Conservation (phyloP, 2,113 vertebrate genomes). For the Cricetomys ansorgei region DNA sequence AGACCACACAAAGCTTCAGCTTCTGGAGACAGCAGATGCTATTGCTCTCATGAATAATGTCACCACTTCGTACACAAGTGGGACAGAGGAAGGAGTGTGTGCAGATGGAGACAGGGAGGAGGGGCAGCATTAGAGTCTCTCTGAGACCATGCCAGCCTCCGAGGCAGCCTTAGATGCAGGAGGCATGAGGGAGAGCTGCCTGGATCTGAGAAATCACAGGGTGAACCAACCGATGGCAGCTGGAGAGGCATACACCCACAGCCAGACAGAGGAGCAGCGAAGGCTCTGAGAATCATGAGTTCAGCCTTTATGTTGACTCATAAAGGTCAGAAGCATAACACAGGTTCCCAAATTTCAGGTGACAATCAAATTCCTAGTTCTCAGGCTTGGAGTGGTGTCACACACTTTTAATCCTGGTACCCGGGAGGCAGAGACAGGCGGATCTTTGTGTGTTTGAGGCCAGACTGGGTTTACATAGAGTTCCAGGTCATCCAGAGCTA, state of each 20-base stretch:
- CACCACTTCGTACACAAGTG: background rate
- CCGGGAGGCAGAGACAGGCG: background rate
- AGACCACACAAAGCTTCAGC: background rate
- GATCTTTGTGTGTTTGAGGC: background rate
- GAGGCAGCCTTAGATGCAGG: background rate
- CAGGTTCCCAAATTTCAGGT: background rate
- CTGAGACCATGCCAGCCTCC: background rate
- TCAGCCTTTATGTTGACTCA: background rate
- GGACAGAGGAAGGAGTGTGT: background rate
- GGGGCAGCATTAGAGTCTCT: background rate
- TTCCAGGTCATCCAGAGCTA: background rate
- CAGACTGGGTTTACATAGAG: background rate
- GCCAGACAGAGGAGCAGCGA: background rate
- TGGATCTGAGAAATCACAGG: background rate
- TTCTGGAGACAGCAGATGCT: slow-evolving; percentile 21
- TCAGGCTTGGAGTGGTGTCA: background rate
- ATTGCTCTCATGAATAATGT: slow-evolving; percentile 4
- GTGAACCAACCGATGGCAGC: background rate
- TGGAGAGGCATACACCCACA: background rate
- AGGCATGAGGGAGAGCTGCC: background rate
- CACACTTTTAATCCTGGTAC: background rate
- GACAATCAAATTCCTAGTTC: background rate
- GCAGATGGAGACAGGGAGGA: background rate
- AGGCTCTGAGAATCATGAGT: background rate
- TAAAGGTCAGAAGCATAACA: background rate